Conservation (phyloP, 2,113 vertebrate species). For the Serilophus lunatus region DNA sequence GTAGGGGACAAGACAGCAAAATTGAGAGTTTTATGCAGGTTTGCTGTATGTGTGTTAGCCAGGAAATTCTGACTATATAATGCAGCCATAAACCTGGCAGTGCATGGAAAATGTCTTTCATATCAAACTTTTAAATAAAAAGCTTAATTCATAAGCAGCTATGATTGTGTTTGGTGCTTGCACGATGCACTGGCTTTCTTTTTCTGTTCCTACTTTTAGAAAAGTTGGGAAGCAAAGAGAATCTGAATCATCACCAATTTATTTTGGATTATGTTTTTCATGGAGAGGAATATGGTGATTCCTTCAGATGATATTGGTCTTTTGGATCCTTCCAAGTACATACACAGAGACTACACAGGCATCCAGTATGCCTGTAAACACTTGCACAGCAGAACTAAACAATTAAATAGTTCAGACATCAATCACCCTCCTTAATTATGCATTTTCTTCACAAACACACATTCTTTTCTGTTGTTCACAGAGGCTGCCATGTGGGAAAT, state of each 20-base stretch:
- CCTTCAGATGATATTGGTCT: not conserved
- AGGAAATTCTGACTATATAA: not conserved
- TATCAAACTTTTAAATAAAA: not conserved
- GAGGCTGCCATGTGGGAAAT: constrained; percentile 41
- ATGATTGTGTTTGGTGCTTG: not conserved
- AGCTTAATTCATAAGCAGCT: not conserved
- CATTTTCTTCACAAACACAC: constrained; percentile 55
- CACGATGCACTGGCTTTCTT: not conserved
- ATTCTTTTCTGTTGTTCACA: constrained; percentile 30
- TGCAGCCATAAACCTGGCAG: not conserved
- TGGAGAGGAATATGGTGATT: not conserved
- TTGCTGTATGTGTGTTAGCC: not conserved
- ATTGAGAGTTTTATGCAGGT: not conserved
- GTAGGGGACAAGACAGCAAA: not conserved
- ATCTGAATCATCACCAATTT: not conserved
- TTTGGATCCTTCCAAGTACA: not conserved
- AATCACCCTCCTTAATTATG: constrained; percentile 63
- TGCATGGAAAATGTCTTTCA: not conserved
- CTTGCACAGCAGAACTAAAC: constrained; percentile 53
- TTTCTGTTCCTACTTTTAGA: not conserved
- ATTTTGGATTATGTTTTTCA: not conserved
- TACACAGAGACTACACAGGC: not conserved
- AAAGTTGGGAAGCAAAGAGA: not conserved
- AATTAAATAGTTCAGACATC: constrained; percentile 66
- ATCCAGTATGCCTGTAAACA: constrained; percentile 28